Base-by-base conservation (phyloP, 2,113 vertebrate species). In the Hepsetus odoe region DNA sequence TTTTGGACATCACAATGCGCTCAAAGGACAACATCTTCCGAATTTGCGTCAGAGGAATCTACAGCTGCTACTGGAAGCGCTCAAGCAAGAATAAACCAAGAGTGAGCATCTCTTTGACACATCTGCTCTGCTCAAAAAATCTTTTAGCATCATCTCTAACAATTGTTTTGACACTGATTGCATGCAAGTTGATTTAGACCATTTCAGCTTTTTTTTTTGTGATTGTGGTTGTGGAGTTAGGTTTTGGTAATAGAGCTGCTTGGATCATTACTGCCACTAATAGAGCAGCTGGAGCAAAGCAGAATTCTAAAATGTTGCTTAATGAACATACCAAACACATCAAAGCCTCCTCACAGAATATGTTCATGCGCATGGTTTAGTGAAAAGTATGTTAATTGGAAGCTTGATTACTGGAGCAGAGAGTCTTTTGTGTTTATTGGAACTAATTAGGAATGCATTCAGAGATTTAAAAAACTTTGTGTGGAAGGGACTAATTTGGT, bases 51-150 rank as follows among this genome's bases (percentile, higher is more conserved):
- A 84, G 86, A 68, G 90, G 87, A 22, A 35, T 87, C 18, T 92
- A 91, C 16, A 91, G 91, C 83, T 94, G 93, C 82, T 38, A 72
- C 35, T 87, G 88, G 89, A 88, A n/a, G 13, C 18, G 24, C 1
- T 1, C 49, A 0, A 81, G 13, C 8, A 7, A 22, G 6, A 81
- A 5, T 0, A 46, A 1, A 0, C 80, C n/a, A 51, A 86, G 85
- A 68, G 92, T 92, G 33, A 88, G 91, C 86, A 49, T 77, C 51
- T 10, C n/a, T 55, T 24, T 55, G 6, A 24, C 5, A n/a, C 18
- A 35, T 11, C 18, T 53, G 13, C 18, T 42, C 4, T 42, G 10
- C 10, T 16, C 42, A 14, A 16, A 44, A 44, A 14, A 16, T 44
- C 12, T 44, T 44, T 16, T 2, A 44, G 1, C 42, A 16, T 44